Conservation (phyloP, 2,797 vertebrate species). For the Spinus pinus region DNA sequence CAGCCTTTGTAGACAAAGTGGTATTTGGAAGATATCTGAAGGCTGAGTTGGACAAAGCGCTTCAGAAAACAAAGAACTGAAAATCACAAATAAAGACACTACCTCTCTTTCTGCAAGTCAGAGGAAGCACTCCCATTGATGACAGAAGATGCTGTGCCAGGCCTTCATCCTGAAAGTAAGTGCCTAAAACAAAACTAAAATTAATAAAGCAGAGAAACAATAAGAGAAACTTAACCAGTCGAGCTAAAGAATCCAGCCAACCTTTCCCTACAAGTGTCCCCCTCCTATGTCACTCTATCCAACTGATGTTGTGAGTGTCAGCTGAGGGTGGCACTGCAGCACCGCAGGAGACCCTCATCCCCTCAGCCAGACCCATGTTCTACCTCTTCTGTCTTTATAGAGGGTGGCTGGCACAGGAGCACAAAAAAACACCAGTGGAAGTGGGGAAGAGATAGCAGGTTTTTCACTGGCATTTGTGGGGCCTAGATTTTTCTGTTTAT, state of each 20-base stretch:
- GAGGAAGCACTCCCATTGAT: background rate
- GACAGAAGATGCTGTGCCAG: background rate
- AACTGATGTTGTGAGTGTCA: background rate
- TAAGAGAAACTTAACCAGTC: background rate
- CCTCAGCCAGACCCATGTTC: fast-evolving
- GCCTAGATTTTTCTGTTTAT: background rate
- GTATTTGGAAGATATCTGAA: background rate
- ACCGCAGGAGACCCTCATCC: background rate
- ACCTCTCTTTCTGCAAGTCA: background rate
- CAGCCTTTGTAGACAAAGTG: background rate
- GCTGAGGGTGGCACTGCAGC: constrained; percentile 33
- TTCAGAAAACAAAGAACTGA: background rate
- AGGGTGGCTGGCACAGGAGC: background rate
- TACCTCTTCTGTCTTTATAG: background rate
- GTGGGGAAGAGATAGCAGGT: background rate
- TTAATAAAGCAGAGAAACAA: background rate
- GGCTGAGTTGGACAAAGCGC: background rate
- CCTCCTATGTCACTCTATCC: background rate
- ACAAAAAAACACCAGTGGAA: background rate
- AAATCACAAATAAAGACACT: background rate
- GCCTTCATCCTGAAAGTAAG: background rate
- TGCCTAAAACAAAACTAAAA: background rate
- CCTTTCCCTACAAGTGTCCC: background rate
- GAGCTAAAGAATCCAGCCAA: background rate
- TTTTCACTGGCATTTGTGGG: background rate